These are phyloP conservation scores for Callochromis pleurospilus DNA, from an alignment of 2,113 vertebrate species.

Conservation along the genomic window DNA sequence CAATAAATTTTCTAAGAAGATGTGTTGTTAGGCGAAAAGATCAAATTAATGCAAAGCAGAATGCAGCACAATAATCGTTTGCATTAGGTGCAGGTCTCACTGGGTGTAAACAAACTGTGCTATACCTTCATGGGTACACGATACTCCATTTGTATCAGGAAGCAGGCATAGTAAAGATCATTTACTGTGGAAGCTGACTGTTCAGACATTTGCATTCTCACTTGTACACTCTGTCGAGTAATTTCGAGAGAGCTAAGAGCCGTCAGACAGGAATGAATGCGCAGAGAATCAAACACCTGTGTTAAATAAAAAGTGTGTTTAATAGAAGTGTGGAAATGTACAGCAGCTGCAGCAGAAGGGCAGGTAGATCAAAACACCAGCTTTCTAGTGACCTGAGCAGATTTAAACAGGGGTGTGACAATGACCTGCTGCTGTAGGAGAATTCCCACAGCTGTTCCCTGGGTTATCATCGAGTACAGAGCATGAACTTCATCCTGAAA, in stretches of 20 bases:
- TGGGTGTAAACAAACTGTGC: background rate
- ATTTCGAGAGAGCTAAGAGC: background rate
- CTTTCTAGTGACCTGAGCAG: conserved; percentile 23
- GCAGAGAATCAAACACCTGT: background rate
- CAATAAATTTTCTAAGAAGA: background rate
- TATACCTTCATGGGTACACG: background rate
- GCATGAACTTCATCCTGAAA: background rate
- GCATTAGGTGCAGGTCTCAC: background rate
- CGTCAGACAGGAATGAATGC: background rate
- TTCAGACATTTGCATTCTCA: background rate
- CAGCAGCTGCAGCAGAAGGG: background rate
- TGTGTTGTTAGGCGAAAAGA: rapidly evolving
- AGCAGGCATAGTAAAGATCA: background rate
- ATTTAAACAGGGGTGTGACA: background rate
- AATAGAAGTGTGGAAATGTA: conserved; percentile 46
- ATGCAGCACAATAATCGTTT: background rate
- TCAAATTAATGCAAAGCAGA: background rate
- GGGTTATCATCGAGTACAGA: background rate
- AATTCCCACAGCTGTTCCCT: conserved; percentile 3
- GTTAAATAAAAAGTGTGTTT: conserved; percentile 36
- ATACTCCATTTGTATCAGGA: background rate
- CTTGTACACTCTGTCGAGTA: background rate
- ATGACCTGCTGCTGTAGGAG: background rate
- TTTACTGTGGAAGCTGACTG: background rate
- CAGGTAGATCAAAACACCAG: background rate